A percentile compares a stretch with the other conserved stretches of the same genome.
Conservation (phyloP, 30 jellyfish, hydroid and myxozoan genomes). For the Chrysaora quinquecirrha region DNA sequence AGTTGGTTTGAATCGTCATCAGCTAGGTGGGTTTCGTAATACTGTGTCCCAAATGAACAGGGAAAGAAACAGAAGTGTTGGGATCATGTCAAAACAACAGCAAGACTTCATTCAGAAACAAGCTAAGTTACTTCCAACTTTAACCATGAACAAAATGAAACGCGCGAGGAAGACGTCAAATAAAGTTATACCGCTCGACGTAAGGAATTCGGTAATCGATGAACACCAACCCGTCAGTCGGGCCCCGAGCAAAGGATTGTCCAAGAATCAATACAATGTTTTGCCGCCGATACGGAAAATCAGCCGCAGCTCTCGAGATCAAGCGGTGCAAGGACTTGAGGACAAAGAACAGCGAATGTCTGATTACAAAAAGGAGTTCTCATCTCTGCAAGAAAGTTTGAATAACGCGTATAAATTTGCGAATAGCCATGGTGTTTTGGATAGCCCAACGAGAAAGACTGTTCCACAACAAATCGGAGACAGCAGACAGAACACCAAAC, state of each 20-base stretch:
- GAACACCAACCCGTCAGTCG: neutral
- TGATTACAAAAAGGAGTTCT: slow-evolving; percentile 59
- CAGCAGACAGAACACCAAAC: neutral
- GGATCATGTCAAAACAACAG: slow-evolving; percentile 68
- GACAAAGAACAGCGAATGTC: slow-evolving; percentile 48
- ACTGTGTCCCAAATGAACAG: slow-evolving; percentile 66
- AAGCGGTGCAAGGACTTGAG: neutral
- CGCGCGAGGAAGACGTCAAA: slow-evolving; percentile 30
- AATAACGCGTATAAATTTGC: slow-evolving; percentile 46
- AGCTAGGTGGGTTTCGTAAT: slow-evolving; percentile 55
- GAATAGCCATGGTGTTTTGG: neutral
- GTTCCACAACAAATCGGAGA: neutral
- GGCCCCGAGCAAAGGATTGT: slow-evolving; percentile 4
- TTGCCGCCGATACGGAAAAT: slow-evolving; percentile 56
- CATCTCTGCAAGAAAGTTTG: slow-evolving; percentile 49
- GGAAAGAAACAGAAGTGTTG: slow-evolving; percentile 73
- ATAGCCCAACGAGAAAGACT: neutral
- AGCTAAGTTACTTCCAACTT: slow-evolving; percentile 65
- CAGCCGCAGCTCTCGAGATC: neutral
- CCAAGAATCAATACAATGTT: slow-evolving; percentile 26
- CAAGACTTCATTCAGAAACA: slow-evolving; percentile 61
- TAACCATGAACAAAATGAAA: slow-evolving; percentile 8
- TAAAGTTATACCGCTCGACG: slow-evolving; percentile 64
- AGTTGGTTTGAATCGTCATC: slow-evolving; percentile 72
- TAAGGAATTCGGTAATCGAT: neutral